Conservation (phyloP, 2,113 vertebrate species). For the rat (Rattus norvegicus) region GRCr8 NC_086039.1:13275501-13276000, state of each 20-base stretch:
- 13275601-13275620: not conserved
- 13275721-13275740: not conserved
- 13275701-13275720: not conserved
- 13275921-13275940: constrained; percentile 28
- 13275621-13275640: not conserved
- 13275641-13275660: not conserved
- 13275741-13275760: not conserved
- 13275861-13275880: not conserved
- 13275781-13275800: not conserved
- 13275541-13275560: not conserved
- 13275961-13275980: not conserved
- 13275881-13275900: not conserved
- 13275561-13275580: not conserved
- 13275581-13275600: not conserved
- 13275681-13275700: not conserved
- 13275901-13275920: not conserved
- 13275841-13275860: not conserved
- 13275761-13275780: not conserved
- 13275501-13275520: not conserved
- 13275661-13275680: not conserved
- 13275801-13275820: not conserved
- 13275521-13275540: not conserved
- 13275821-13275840: not conserved
- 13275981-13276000: constrained; percentile 20
- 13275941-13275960: not conserved